These are phyloP conservation scores for Augiades crinisus DNA, from an alignment of 2,888 invertebrate species.

Conservation along the genomic window DNA sequence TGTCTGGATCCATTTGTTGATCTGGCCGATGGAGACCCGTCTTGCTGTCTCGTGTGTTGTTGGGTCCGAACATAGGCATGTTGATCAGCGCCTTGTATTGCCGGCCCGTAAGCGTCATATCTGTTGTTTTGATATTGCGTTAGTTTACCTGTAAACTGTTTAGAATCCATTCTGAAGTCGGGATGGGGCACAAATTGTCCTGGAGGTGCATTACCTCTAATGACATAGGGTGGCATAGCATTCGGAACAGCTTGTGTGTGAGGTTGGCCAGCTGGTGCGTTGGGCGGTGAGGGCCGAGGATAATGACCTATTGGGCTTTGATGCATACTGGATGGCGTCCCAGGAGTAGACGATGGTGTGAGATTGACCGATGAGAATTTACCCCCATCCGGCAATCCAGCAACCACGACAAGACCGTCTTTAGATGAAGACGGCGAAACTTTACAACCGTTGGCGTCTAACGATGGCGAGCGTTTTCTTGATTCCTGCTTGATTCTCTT, in stretches of 20 bases:
- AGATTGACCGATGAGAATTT: slow-evolving; percentile 83
- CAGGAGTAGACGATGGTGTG: slow-evolving; percentile 83
- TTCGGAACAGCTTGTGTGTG: slow-evolving; percentile 82
- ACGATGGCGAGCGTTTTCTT: slow-evolving; percentile 80
- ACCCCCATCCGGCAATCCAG: slow-evolving; percentile 77
- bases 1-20: slow-evolving; percentile 66
- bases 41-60: slow-evolving; percentile 57
- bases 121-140: slow-evolving; percentile 66
- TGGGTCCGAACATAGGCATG: slow-evolving; percentile 71
- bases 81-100: slow-evolving; percentile 64
- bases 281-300: slow-evolving; percentile 86
- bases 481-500: slow-evolving; percentile 79
- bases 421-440: slow-evolving; percentile 80
- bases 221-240: slow-evolving; percentile 81
- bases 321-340: slow-evolving; percentile 83
- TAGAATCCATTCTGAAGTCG: slow-evolving; percentile 76
- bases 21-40: slow-evolving; percentile 59
- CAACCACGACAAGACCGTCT: slow-evolving; percentile 66
- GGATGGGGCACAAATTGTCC: slow-evolving; percentile 75
- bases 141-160: slow-evolving; percentile 72
- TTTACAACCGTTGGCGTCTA: slow-evolving; percentile 70
- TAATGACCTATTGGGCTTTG: slow-evolving; percentile 85
- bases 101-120: slow-evolving; percentile 61
- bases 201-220: slow-evolving; percentile 75
- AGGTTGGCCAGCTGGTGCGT: slow-evolving; percentile 82